Evolutionary conservation across 2,797 vertebrate genomes (phyloP).

Genomic region (Poecilia gillii): DNA sequence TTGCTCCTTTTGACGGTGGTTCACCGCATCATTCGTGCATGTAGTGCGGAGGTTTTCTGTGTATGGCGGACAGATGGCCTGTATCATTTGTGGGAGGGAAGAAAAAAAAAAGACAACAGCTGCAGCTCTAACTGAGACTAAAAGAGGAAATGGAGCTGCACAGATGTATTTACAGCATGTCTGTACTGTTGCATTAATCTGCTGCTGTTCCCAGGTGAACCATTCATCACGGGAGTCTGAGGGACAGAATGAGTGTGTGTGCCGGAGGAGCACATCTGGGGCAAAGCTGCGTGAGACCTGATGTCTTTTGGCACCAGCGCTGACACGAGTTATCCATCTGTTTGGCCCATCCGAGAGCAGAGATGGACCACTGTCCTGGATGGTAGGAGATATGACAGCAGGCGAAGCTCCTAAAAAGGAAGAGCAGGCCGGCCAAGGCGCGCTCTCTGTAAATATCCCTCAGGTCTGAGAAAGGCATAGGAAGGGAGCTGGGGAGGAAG

Average conservation of each 20-base stretch:
- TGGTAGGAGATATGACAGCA: conserved; percentile 78
- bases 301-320: conserved; percentile 29
- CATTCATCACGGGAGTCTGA: conserved; percentile 42
- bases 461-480: conserved; percentile 81
- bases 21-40: conserved; percentile 11
- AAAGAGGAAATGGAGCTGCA: conserved; percentile 36
- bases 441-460: conserved; percentile 86
- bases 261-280: conserved; percentile 31
- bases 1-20: neutral
- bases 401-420: conserved; percentile 86
- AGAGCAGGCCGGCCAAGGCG: conserved; percentile 71
- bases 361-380: conserved; percentile 79
- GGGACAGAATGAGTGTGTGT: conserved; percentile 13
- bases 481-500: conserved; percentile 80
- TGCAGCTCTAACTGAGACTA: conserved; percentile 52
- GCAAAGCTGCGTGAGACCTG: conserved; percentile 15
- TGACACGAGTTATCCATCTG: conserved; percentile 68
- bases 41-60: conserved; percentile 24
- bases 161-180: conserved; percentile 61
- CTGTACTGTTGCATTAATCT: conserved; percentile 49
- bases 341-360: conserved; percentile 74
- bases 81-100: conserved; percentile 36
- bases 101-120: conserved; percentile 42
- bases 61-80: conserved; percentile 72
- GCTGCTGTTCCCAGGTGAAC: conserved; percentile 52